A percentile compares a stretch with the other conserved stretches of the same genome.
These are phyloP conservation scores for Mythimna pallens DNA, from an alignment of 2,888 invertebrate species.

Conservation along the genomic window DNA sequence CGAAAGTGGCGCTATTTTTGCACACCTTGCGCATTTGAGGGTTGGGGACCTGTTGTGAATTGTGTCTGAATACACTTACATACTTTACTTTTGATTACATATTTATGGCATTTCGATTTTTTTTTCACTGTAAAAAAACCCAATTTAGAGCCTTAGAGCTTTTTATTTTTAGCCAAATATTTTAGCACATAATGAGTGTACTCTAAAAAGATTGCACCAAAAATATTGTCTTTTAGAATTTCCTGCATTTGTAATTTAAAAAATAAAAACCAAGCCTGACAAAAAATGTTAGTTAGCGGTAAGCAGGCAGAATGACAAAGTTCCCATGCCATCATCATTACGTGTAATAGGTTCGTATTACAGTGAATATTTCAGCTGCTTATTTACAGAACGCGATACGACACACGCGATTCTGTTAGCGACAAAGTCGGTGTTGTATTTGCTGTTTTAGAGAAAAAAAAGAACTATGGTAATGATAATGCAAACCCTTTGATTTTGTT, in stretches of 20 bases:
- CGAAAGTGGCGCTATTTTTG: conserved; percentile 76
- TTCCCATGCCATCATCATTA: conserved; percentile 88
- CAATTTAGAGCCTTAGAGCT: too few species aligned
- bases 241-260: conserved; percentile 51
- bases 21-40: conserved; percentile 48
- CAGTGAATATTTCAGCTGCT: conserved; percentile 86
- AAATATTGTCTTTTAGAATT: conserved; percentile 31
- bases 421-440: conserved; percentile 42
- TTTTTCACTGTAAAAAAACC: background rate
- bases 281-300: conserved; percentile 60
- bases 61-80: too few species aligned
- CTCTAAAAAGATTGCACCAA: conserved; percentile 34
- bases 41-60: conserved; percentile 39
- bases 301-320: conserved; percentile 77
- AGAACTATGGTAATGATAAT: background rate
- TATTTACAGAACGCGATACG: conserved; percentile 81
- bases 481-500: background rate
- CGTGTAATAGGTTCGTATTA: conserved; percentile 83
- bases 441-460: conserved; percentile 2
- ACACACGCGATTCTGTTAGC: conserved; percentile 79
- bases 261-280: conserved; percentile 42
- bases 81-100: conserved; percentile 15
- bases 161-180: background rate
- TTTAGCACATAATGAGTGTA: conserved; percentile 18
- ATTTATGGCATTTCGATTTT: background rate